Conservation (phyloP, 2,797 vertebrate genomes). For the Lophius americanus region DNA sequence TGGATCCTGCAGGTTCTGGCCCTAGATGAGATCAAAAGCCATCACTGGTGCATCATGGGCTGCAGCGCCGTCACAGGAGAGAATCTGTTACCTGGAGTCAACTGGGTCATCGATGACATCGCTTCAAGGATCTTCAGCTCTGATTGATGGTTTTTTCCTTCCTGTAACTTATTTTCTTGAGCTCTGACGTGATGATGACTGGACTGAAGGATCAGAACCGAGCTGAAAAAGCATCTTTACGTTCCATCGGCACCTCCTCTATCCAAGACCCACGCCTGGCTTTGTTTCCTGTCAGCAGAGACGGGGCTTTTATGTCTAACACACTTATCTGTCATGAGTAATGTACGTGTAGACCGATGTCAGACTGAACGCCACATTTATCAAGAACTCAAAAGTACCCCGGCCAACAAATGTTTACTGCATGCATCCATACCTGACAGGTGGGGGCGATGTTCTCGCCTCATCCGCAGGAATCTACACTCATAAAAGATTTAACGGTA, state of each 20-base stretch:
- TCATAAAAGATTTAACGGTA: too few species aligned
- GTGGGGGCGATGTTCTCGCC: too few species aligned
- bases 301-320: too few species aligned
- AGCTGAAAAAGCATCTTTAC: neutral
- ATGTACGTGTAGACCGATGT: too few species aligned
- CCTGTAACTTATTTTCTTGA: neutral
- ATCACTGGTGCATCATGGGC: slow-evolving; percentile 92
- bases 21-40: slow-evolving; percentile 86
- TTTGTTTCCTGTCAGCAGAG: too few species aligned
- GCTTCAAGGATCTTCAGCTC: slow-evolving; percentile 88
- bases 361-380: too few species aligned
- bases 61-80: slow-evolving; percentile 92
- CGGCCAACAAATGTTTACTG: too few species aligned
- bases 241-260: neutral
- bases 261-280: neutral
- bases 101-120: slow-evolving; percentile 92
- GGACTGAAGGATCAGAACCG: neutral
- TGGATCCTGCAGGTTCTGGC: slow-evolving; percentile 78
- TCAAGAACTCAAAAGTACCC: too few species aligned
- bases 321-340: too few species aligned
- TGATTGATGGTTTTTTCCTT: slow-evolving; percentile 70
- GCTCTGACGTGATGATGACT: neutral
- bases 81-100: slow-evolving; percentile 86
- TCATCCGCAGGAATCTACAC: too few species aligned
- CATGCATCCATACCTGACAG: too few species aligned